Evolutionary conservation across 2,797 vertebrate genomes (phyloP), one percentile per base, ranked within the genome.

Genomic region (Amblyopsis hoosieri): DNA sequence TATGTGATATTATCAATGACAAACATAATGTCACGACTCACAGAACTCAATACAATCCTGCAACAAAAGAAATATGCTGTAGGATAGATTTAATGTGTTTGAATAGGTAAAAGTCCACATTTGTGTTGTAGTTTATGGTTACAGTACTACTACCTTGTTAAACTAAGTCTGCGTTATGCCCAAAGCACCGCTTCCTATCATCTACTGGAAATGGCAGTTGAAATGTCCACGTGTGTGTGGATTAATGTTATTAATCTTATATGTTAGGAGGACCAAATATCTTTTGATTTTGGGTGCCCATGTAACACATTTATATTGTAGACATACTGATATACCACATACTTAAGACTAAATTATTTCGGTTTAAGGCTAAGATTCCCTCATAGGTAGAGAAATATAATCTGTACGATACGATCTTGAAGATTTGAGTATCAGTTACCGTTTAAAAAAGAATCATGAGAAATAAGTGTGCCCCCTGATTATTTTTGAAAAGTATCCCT

Each of bases 401-500:
- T 42, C 56, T 77, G 69, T 64, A 55, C 64, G 59, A 58, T 1
- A 1, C 60, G 54, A 67, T 57, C 52, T 68, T 42, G 33, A 65
- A 37, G 70, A 77, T 67, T 60, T 63, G 37, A 69, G 74, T 83
- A 81, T 87, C 75, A 65, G 81, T 89, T 82, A 84, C 76, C 69
- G 65, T 84, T 71, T 66, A 86, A 78, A 87, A 71, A 84, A 84
- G 85, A 67, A 90, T 90, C 83, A 80, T 86, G 81, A 80, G 84
- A 87, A 90, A 92, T 89, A 88, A 88, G 87, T 71, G 77, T 76
- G 77, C 68, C 81, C 81, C 76, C 80, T 87, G 90, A 91, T 93
- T 91, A 90, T 91, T 90, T 89, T 84, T 87, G 81, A 91, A 91
- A 91, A 87, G 82, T 80, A 82, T 87, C 91, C 91, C 87, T 76